Base-by-base conservation (phyloP, 1,140 invertebrate genomes). In the Oedothorax gibbosus region DNA sequence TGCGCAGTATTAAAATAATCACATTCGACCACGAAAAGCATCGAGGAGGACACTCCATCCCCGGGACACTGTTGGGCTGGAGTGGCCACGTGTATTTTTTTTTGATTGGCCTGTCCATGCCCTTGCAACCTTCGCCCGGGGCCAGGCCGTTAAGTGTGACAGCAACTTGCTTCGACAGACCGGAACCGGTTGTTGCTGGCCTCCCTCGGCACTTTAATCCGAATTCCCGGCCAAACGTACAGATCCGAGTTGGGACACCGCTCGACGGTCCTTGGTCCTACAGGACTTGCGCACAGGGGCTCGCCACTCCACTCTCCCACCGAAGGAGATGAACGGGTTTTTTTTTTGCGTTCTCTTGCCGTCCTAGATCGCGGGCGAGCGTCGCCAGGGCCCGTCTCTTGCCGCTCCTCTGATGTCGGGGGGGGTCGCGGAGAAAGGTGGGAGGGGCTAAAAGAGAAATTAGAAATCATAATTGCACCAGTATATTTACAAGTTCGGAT, bases 21-120 rank as follows among this genome's bases (percentile, higher is more conserved):
- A 97, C 96, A 98, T 91, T 97, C 96, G 21, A 97, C 95, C 60
- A 93, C 93, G 87, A 97, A 95, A 88, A 93, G 92, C 12, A 95
- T 96, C 49, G 93, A 94, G 88, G 94, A 95, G 79, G 93, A 93
- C 60, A 97, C 95, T 0, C 94, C 93, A 0, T 92, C 90, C 0
- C 94, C 94, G n/a, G n/a, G 11, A 94, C 94, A 2, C 89, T 88
- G 89, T 97, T 97, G 7, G 91, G 90, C 12, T 94, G 75, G 95
- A 96, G 72, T 93, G 91, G 90, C n/a, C 96, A 98, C 21, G 94
- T 95, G 89, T 97, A 97, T n/a, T 94, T 3, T 89, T 88, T 89
- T 97, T 97, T 7, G 91, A 89, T 95, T 94, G 12, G 94, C 87
- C 95, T 95, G 56, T 96, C 95, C 7, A 92, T 91, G 20, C 93